Base-by-base conservation (phyloP, 2,888 invertebrate genomes). In the Nipponacmea schrenckii region DNA sequence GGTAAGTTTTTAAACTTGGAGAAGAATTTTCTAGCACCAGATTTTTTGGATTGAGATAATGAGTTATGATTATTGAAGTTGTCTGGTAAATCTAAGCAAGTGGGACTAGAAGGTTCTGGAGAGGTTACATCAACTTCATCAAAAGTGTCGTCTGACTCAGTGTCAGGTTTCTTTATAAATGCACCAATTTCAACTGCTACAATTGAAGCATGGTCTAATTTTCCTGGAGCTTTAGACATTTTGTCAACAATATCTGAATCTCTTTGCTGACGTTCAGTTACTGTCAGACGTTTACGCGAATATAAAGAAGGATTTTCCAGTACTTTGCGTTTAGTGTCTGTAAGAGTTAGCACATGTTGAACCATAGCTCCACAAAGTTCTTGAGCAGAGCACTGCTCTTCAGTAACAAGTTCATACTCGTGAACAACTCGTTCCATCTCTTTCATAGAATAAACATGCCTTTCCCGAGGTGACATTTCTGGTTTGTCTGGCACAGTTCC, bases 171-270 rank as follows among this genome's bases (percentile, higher is more conserved):
- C 64, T 84, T 79, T 17, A 81, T 78, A 79, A 83, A 85, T 24
- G 81, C 78, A 26, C 88, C 87, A n/a, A 95, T 93, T 77, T 93
- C 93, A 85, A 93, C 95, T 1, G 95, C 95, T 67, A 94, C 93
- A 26, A 95, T 93, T 5, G 94, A 94, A 27, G 96, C 96, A 89
- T 96, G 96, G 89, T 96, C 96, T 78, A 96, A 90, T 88, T 96
- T 96, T 1, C 96, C 96, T 0, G 96, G 95, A 80, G 96, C 92
- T 89, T 93, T 92, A 26, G 92, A 91, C 81, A 94, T 92, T 86
- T 93, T 93, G 77, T 94, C 93, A 77, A 94, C 91, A 69, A 94
- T 88, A 71, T 86, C 86, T 1, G 85, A 83, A 72, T 89, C 88
- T 27, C 88, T 77, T 45, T 79, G 76, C 67, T 85, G 79, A 27